These are phyloP conservation scores for Drosophila ambigua DNA, from an alignment of 1,140 invertebrate genomes.

Conservation along the genomic window DNA sequence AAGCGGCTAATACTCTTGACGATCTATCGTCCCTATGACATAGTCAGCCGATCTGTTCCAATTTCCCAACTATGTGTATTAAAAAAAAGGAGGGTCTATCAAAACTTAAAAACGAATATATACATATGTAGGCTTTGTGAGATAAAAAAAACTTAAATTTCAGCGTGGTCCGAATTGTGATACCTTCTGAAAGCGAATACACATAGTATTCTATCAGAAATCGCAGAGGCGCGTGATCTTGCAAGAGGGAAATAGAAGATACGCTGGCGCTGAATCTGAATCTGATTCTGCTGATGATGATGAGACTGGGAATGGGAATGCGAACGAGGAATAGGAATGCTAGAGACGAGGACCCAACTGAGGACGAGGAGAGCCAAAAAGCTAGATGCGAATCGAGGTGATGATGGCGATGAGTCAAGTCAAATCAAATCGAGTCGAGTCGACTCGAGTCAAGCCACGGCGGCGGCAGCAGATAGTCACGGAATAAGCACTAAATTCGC, in stretches of 20 bases:
- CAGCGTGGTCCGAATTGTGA: background rate
- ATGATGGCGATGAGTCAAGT: conserved; percentile 59
- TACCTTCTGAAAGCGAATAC: conserved; percentile 6
- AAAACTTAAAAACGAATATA: no score
- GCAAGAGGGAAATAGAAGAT: conserved; percentile 65
- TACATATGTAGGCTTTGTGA: background rate
- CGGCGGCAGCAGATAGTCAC: conserved; percentile 62
- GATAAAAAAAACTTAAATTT: background rate
- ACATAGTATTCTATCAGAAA: conserved; percentile 65
- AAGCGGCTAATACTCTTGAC: no score
- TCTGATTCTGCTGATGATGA: conserved; percentile 29
- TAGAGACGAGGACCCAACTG: background rate
- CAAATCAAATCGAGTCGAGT: background rate
- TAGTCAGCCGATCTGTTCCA: no score
- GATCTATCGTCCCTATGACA: no score
- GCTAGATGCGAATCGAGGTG: conserved; percentile 52
- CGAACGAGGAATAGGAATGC: conserved; percentile 15
- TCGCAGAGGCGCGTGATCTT: conserved; percentile 76
- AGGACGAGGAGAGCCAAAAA: conserved; percentile 11
- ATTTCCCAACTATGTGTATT: no score
- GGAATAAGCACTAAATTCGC: conserved; percentile 56
- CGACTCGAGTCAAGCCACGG: background rate
- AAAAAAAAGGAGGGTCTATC: no score
- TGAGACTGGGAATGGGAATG: conserved; percentile 22
- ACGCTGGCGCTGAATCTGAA: conserved; percentile 61